Evolutionary conservation across 1,140 invertebrate species (phyloP).

Genomic region (Drosophila ficusphila): DNA sequence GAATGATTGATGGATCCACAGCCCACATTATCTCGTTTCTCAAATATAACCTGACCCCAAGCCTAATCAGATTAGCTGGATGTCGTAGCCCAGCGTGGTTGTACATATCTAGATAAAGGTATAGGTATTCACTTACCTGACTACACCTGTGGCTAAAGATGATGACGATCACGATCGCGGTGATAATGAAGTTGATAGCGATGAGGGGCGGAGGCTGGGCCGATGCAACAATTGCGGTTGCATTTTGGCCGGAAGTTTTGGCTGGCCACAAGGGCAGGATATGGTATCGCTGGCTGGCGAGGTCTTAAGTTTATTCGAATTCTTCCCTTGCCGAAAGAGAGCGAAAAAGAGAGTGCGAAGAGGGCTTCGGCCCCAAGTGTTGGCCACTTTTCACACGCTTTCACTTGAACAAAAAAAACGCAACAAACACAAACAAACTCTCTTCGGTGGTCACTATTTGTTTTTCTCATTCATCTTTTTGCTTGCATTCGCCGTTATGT

Average conservation of each 20-base stretch:
- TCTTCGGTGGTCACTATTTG: slow-evolving; percentile 6
- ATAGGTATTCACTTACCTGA: slow-evolving; percentile 45
- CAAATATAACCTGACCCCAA: background rate
- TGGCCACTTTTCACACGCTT: slow-evolving; percentile 73
- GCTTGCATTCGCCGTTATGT: background rate
- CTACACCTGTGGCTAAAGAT: slow-evolving; percentile 13
- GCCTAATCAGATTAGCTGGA: slow-evolving; percentile 29
- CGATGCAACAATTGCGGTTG: slow-evolving; percentile 62
- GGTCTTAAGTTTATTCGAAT: background rate
- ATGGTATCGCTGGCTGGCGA: slow-evolving; percentile 2
- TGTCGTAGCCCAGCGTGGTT: slow-evolving; percentile 26
- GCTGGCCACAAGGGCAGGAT: slow-evolving; percentile 60
- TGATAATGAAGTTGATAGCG: background rate
- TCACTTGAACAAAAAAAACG: slow-evolving; percentile 68
- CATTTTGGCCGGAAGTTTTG: slow-evolving; percentile 58
- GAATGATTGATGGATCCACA: slow-evolving; percentile 10
- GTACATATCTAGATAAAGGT: slow-evolving; percentile 1
- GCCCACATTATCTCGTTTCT: background rate
- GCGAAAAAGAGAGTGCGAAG: slow-evolving; percentile 6
- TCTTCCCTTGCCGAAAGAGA: slow-evolving; percentile 6
- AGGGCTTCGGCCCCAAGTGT: slow-evolving; percentile 26
- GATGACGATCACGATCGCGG: too few species aligned
- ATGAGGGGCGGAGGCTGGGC: slow-evolving; percentile 9
- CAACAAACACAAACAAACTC: slow-evolving; percentile 34
- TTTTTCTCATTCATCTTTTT: slow-evolving; percentile 6